Evolutionary conservation across 2,797 vertebrate species (phyloP).

Genomic region (Enteromius paludinosus): DNA sequence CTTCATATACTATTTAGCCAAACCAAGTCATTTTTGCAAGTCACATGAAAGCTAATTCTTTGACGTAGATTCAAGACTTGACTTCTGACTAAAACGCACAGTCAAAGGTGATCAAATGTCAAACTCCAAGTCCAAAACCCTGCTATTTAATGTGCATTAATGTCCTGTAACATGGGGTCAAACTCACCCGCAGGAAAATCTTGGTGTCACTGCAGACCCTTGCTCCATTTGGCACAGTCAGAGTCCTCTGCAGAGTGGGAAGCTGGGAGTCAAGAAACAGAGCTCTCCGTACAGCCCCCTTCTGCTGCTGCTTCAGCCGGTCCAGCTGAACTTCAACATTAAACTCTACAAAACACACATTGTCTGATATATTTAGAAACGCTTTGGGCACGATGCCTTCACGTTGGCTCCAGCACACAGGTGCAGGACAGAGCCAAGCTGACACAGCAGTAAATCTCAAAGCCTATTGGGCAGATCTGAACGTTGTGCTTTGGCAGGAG

Average conservation of each 20-base stretch:
- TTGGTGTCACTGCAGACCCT: conserved; percentile 82
- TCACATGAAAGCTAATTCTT: neutral
- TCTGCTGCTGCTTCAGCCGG: conserved; percentile 85
- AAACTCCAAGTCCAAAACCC: neutral
- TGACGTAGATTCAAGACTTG: too few relatives aligned
- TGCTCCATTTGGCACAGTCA: conserved; percentile 78
- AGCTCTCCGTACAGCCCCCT: conserved; percentile 82
- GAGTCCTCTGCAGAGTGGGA: conserved; percentile 72
- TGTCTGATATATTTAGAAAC: conserved; percentile 37
- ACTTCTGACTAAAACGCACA: too few relatives aligned
- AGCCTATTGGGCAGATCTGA: neutral
- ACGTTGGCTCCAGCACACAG: neutral
- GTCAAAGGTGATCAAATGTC: neutral
- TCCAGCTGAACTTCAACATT: conserved; percentile 89
- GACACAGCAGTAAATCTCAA: conserved; percentile 30
- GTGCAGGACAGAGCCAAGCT: neutral
- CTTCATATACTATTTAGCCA: neutral
- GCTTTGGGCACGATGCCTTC: neutral
- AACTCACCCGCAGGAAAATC: conserved; percentile 86
- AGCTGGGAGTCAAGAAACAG: conserved; percentile 85
- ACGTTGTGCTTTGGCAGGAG: neutral
- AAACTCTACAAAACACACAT: conserved; percentile 78
- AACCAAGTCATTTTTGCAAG: neutral
- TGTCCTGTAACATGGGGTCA: neutral
- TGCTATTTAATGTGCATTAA: neutral